Base-by-base conservation (phyloP, 2,888 invertebrate genomes). In the Aphelenchoides bicaudatus region DNA sequence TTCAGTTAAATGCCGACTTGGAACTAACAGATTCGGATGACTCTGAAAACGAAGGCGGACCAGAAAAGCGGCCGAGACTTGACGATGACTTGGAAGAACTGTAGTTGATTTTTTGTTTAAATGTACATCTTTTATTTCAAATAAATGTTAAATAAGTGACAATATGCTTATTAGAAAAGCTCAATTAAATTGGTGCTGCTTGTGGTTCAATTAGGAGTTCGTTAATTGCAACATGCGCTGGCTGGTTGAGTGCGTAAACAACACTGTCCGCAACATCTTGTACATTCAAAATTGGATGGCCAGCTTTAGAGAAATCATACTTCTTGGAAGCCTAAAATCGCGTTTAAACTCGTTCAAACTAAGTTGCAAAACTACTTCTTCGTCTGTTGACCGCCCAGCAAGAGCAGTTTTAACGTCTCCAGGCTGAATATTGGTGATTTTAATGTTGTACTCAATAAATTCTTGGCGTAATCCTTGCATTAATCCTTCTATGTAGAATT, bases 401-500 rank as follows among this genome's bases (percentile, higher is more conserved):
- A 82, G 72, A 51, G 80, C 75, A 10, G 81, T 81, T 28, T 71
- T 67, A 1, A 81, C 81, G 67, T 81, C 80, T 6, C 81, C 81
- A 2, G 82, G 82, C 61, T 82, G 82, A 48, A 82, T 75, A 67
- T 79, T 80, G 2, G 82, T 81, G 27, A 82, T 79, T 48, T 73
- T 73, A 51, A 82, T 66, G 25, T 78, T 78, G 39, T 67, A 63
- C 16, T 74, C 72, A 16, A 72, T 69, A 56, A 82, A 65, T 62
- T 82, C 82, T 29, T 72, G 72, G 21, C 82, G 67, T 60, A 82
- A 59, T 2, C 78, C 80, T 57, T 80, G 79, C 0, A 80, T 80
- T 55, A 81, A 61, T 6, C 81, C 81, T 59, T 82, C 81, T 38
- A 82, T 72, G 63, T 80, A 82, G 67, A 81, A 81, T 68, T 82